phyloP scores from a whole-genome alignment of 2,888 invertebrate genomes.

The Papilio gigon region DNA sequence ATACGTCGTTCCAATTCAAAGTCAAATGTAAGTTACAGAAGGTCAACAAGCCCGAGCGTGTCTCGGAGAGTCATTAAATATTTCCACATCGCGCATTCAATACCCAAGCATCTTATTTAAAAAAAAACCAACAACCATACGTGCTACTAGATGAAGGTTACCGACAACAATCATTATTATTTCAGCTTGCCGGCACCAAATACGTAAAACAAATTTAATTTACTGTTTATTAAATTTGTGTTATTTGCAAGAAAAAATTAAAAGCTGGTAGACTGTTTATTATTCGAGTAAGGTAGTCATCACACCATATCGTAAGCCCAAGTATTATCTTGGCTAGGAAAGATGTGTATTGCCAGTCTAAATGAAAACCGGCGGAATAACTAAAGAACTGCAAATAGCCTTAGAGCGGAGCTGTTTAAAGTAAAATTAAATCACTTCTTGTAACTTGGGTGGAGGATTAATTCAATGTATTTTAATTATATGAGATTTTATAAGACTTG shows the following conservation, averaged over 20 bases:
- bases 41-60: constrained; percentile 30
- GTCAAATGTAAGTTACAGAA: constrained; percentile 32
- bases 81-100: constrained; percentile 24
- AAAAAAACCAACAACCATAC: constrained; percentile 16
- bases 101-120: constrained; percentile 6
- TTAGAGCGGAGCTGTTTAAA: no score
- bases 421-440: no score
- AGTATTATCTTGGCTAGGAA: no score
- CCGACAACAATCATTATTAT: constrained; percentile 3
- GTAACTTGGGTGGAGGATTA: no score
- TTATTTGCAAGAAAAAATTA: background rate
- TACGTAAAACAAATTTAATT: background rate
- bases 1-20: constrained; percentile 27
- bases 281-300: no score
- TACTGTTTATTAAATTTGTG: background rate
- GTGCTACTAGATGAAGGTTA: constrained; percentile 19
- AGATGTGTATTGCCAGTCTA: no score
- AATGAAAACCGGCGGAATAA: no score
- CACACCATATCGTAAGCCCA: no score
- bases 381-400: no score
- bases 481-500: no score
- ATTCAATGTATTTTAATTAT: no score
- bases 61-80: constrained; percentile 31
- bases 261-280: background rate
- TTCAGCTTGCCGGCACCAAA: background rate